Evolutionary conservation across 2,888 invertebrate species (phyloP), one percentile per base, ranked within the genome.

Genomic region (Alentia gelatinosa): DNA sequence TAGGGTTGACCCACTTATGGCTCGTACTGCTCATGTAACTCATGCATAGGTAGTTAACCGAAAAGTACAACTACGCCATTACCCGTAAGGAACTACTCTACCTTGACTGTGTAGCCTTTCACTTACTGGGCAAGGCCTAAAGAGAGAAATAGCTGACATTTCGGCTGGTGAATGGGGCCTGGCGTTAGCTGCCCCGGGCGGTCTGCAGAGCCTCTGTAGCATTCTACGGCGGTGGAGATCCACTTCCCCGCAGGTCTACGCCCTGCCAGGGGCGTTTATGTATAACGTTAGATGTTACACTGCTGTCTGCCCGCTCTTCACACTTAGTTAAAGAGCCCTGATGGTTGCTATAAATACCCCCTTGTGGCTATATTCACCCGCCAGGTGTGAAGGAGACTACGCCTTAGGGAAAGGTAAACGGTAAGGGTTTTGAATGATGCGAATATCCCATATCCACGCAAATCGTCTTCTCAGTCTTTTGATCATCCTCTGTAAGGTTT

Each of bases 241-340:
- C 56, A 19, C 68, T 68, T 68, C 19, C 9, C 3, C 23, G 56
- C 56, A 3, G 23, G 23, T n/a, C 68, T 26, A 30, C 5, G 3
- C n/a, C 12, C 30, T 30, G 30, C 68, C 4, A 68, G 68, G 68
- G 68, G 68, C 26, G 30, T 68, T n/a, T 19, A 68, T 68, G 68
- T 68, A 30, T 26, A 68, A 68, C 30, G 68, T 26, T 68, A 26
- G 33, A 68, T 68, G 68, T 30, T 68, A 68, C 26, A 68, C 26
- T 26, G 30, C 26, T 26, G 68, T n/a, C 68, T 30, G 30, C 30
- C 19, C 30, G 26, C 68, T 26, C 56, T 68, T 68, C 33, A 68
- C 68, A 68, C 68, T 68, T 68, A 30, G 68, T 68, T 68, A 68
- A 68, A 68, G 68, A 56, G 56, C 56, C n/a, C 56, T 56, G 56